Conservation (phyloP, 2,797 vertebrate species). For the Micromesistius poutassou region DNA sequence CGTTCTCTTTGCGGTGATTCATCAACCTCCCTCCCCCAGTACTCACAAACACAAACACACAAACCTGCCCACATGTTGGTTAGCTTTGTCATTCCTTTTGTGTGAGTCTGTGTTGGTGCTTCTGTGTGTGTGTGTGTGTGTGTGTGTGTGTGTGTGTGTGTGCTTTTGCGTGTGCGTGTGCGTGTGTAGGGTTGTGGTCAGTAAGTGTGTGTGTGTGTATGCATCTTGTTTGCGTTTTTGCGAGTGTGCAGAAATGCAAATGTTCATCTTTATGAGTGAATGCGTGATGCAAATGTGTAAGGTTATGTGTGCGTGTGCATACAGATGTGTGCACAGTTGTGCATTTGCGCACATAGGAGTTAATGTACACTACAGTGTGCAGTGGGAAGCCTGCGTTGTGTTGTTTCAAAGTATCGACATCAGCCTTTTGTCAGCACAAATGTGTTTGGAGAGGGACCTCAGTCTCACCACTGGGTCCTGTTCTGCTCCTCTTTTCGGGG, state of each 20-base stretch:
- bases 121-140: constrained; percentile 30
- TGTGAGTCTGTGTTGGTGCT: constrained; percentile 32
- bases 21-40: constrained; percentile 49
- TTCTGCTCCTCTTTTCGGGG: too few species aligned
- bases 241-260: constrained; percentile 2
- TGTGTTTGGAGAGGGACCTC: neutral
- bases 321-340: constrained; percentile 32
- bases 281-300: constrained; percentile 20
- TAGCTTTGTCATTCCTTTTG: constrained; percentile 48
- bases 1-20: constrained; percentile 64
- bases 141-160: constrained; percentile 28
- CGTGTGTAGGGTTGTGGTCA: constrained; percentile 22
- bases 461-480: neutral
- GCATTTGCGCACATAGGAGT: constrained; percentile 34
- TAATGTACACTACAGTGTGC: constrained; percentile 35
- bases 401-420: constrained; percentile 8
- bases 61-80: constrained; percentile 46
- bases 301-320: neutral
- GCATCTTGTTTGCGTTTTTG: constrained; percentile 25
- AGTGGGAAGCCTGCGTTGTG: neutral
- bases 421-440: constrained; percentile 10
- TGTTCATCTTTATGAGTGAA: constrained; percentile 14
- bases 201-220: constrained; percentile 40
- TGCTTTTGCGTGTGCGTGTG: constrained; percentile 28
- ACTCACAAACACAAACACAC: constrained; percentile 50